phyloP scores from a whole-genome alignment of 2,797 vertebrate species.

The Hippopotamyrus pictus region DNA sequence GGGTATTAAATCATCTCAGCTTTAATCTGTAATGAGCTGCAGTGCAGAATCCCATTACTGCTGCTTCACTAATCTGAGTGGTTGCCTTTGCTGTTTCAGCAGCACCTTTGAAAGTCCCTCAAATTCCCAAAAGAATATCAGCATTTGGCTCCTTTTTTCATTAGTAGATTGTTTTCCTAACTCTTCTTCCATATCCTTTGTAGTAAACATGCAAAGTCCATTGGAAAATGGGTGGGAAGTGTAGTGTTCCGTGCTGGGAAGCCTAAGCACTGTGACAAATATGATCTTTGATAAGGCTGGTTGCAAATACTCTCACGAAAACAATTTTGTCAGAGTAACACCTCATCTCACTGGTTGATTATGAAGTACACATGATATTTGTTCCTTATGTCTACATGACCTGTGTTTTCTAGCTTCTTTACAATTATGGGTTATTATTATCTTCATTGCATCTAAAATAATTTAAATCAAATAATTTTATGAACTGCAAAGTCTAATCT shows the following conservation, averaged over 20 bases:
- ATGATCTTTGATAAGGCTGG: background rate
- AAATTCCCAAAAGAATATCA: conserved; percentile 16
- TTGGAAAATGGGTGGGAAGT: conserved; percentile 12
- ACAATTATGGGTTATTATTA: background rate
- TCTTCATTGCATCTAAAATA: background rate
- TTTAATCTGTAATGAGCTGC: conserved; percentile 28
- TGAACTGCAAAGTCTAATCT: background rate
- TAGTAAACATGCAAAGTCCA: conserved; percentile 9
- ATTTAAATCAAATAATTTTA: background rate
- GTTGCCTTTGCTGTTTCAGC: background rate
- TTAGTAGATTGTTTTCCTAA: conserved; percentile 21
- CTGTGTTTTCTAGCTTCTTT: background rate
- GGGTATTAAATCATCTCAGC: conserved; percentile 22
- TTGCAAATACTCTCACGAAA: background rate
- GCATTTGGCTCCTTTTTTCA: conserved; percentile 13
- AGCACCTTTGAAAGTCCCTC: conserved; percentile 5
- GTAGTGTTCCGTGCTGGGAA: background rate
- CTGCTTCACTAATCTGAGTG: conserved; percentile 22
- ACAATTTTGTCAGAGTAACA: background rate
- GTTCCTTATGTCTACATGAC: background rate
- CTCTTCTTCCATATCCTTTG: background rate
- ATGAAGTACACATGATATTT: background rate
- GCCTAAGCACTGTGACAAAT: background rate
- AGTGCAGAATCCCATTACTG: conserved; percentile 25
- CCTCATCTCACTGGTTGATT: background rate